Conservation (phyloP, 2,888 invertebrate species). For the Heliconius aoede region DNA sequence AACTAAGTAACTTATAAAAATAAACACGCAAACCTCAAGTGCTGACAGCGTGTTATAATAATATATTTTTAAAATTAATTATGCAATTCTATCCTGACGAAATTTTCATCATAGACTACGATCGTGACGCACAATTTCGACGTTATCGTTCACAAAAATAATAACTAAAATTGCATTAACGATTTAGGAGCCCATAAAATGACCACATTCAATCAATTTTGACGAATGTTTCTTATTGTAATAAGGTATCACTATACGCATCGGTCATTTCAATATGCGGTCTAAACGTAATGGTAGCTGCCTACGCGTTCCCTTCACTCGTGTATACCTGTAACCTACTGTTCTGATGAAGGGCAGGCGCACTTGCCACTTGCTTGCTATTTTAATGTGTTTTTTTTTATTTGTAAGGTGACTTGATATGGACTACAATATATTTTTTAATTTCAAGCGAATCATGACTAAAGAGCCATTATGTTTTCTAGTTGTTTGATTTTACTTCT, state of each 20-base stretch:
- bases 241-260: constrained; percentile 47
- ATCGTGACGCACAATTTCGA: not conserved
- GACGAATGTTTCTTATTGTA: constrained; percentile 49
- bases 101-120: not conserved
- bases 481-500: no score
- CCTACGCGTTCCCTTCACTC: constrained; percentile 59
- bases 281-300: constrained; percentile 49
- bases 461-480: no score
- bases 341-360: constrained; percentile 49
- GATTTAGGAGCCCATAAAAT: constrained; percentile 8
- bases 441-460: no score
- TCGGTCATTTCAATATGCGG: constrained; percentile 47
- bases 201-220: constrained; percentile 45
- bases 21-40: not conserved
- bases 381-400: no score
- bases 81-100: constrained; percentile 14
- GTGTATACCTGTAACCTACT: constrained; percentile 49
- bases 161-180: constrained; percentile 25
- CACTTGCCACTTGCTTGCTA: constrained; percentile 36
- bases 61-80: constrained; percentile 4
- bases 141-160: not conserved
- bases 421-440: no score
- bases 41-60: no score
- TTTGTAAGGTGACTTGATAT: no score
- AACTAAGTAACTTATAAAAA: no score